These are phyloP conservation scores for Protonibea diacanthus DNA, from an alignment of 2,797 vertebrate species.

Conservation along the genomic window DNA sequence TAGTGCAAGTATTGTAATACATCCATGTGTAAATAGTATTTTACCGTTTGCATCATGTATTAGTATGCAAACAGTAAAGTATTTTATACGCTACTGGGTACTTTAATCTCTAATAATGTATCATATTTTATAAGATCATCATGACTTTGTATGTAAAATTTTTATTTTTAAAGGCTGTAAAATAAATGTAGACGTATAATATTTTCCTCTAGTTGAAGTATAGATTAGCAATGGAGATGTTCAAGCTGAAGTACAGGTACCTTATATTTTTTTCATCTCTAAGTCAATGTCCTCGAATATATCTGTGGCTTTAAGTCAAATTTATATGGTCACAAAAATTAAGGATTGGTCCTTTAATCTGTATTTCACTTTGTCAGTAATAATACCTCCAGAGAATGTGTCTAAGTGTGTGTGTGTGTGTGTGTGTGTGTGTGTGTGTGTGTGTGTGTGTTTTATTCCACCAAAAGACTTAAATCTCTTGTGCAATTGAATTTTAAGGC, in stretches of 20 bases:
- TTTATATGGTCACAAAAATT: constrained; percentile 26
- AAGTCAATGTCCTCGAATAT: constrained; percentile 9
- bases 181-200: neutral
- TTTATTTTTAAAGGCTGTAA: neutral
- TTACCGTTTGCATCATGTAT: neutral
- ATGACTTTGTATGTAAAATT: neutral
- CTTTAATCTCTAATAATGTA: neutral
- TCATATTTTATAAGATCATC: neutral
- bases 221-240: neutral
- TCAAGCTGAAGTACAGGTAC: too few relatives aligned
- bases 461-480: constrained; percentile 60
- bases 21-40: neutral
- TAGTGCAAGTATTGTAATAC: neutral
- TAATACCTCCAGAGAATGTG: constrained; percentile 20
- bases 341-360: constrained; percentile 30
- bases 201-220: neutral
- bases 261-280: constrained; percentile 7
- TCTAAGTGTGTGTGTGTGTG: neutral
- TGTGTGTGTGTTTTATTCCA: constrained; percentile 49
- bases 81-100: neutral
- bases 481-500: constrained; percentile 73
- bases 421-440: constrained; percentile 9
- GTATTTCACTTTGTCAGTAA: constrained; percentile 37
- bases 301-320: constrained; percentile 25
- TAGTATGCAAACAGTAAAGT: neutral